Evolutionary conservation across 64 coral and sea anemone species (phyloP).

Genomic region (Stichodactyla mertensii): DNA sequence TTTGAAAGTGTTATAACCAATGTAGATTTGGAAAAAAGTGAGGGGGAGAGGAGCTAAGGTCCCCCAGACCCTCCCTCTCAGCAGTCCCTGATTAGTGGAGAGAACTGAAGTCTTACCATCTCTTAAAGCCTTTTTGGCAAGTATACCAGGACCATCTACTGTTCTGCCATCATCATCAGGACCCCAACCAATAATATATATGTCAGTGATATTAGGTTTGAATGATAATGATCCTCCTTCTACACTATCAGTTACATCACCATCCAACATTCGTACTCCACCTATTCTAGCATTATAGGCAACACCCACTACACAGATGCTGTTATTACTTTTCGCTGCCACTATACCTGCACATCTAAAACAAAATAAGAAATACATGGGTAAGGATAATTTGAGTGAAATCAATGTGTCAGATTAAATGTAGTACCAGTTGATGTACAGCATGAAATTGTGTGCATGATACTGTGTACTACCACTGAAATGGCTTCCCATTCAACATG

Average conservation of each 20-base stretch:
- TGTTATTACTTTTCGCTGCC: constrained; percentile 67
- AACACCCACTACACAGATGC: constrained; percentile 82
- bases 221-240: constrained; percentile 76
- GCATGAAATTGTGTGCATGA: too few species aligned
- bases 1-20: too few species aligned
- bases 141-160: constrained; percentile 33
- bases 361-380: neutral
- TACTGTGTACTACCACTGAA: too few species aligned
- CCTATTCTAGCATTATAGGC: constrained; percentile 93
- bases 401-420: too few species aligned
- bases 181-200: constrained; percentile 95
- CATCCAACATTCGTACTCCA: constrained; percentile 93
- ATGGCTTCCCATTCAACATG: too few species aligned
- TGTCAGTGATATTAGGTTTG: constrained; percentile 69
- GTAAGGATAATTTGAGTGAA: too few species aligned
- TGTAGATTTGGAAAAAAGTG: too few species aligned
- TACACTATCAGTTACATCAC: constrained; percentile 88
- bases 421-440: too few species aligned
- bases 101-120: constrained; percentile 52
- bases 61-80: too few species aligned
- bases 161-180: constrained; percentile 33
- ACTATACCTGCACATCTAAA: constrained; percentile 88
- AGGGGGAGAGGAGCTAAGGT: too few species aligned
- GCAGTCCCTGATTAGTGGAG: neutral
- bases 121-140: constrained; percentile 82